These are phyloP conservation scores for Platysteira castanea DNA, from an alignment of 2,113 vertebrate species.

Conservation along the genomic window DNA sequence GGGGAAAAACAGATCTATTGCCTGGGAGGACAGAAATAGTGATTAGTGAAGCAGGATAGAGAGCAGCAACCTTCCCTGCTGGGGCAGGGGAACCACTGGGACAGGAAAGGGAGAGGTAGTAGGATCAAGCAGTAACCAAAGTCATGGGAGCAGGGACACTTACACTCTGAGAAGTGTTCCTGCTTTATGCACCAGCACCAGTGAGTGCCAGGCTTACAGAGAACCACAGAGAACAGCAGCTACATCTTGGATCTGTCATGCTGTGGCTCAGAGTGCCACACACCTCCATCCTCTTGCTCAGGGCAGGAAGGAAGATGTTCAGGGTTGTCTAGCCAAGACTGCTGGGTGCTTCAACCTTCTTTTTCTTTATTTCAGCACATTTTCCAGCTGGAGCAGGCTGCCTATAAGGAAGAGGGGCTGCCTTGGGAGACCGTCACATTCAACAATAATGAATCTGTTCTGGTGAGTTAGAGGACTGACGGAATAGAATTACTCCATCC, in stretches of 20 bases:
- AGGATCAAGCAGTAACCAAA: background rate
- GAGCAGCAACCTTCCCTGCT: background rate
- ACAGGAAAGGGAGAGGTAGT: background rate
- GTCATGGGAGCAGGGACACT: background rate
- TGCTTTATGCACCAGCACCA: background rate
- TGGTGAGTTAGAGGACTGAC: constrained; percentile 54
- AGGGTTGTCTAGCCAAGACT: background rate
- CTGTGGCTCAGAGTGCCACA: background rate
- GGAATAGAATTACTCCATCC: background rate
- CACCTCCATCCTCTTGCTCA: background rate
- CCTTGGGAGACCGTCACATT: constrained; percentile 70
- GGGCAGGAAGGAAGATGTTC: background rate
- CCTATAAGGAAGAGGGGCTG: constrained; percentile 73
- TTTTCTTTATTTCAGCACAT: constrained; percentile 69
- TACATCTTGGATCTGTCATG: background rate
- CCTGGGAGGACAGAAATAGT: background rate
- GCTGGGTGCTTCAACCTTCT: background rate
- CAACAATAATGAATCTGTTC: constrained; percentile 74
- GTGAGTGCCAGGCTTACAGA: background rate
- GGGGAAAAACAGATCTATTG: background rate
- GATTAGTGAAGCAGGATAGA: background rate
- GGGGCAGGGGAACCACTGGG: background rate
- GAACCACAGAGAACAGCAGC: background rate
- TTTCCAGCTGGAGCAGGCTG: constrained; percentile 75
- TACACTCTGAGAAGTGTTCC: background rate